Evolutionary conservation across 2,113 vertebrate genomes (phyloP), one percentile per base, ranked within the genome.

Genomic region (Polypterus senegalus): DNA sequence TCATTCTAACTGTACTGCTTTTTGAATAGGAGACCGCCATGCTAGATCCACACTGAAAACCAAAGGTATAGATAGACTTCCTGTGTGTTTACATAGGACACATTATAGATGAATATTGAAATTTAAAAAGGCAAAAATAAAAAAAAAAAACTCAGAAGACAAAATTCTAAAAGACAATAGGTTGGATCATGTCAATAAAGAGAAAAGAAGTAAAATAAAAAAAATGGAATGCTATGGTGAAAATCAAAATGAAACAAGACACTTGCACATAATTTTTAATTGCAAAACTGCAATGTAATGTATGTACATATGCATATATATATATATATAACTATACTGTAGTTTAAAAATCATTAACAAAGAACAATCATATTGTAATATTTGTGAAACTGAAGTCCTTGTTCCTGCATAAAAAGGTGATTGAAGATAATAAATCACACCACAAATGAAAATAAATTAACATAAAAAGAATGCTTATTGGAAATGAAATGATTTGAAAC

Each of bases 391-490:
- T 27, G 27, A 27, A 27, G 27, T 27, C 27, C 27, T 27, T 27
- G 27, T 54, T n/a, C 52, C 52, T 54, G 52, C 52, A n/a, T n/a
- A 8, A 27, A 27, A 27, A 27, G 27, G 27, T 27, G 27, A 27
- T 27, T 27, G 27, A 27, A 27, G 27, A 27, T 27, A 27, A 27
- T 2, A 27, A 27, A 27, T 27, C 27, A 27, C 27, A 52, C 55
- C 51, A 62, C 64, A 63, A 58, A 62, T 62, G 59, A 66, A 49
- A 56, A 27, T 3, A 69, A 56, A 70, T 11, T 47, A 49, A 65
- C 55, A 48, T 6, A 72, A 62, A 76, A 60, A 74, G 58, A 74
- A 59, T 73, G 71, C 76, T 77, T 75, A 64, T 75, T 82, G 77
- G 49, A 76, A 61, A 71, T 64, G 73, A 63, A 73, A 69, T 76